These are phyloP conservation scores for Dolichomitus sp. DNA, from an alignment of 2,888 invertebrate genomes.

Conservation along the genomic window DNA sequence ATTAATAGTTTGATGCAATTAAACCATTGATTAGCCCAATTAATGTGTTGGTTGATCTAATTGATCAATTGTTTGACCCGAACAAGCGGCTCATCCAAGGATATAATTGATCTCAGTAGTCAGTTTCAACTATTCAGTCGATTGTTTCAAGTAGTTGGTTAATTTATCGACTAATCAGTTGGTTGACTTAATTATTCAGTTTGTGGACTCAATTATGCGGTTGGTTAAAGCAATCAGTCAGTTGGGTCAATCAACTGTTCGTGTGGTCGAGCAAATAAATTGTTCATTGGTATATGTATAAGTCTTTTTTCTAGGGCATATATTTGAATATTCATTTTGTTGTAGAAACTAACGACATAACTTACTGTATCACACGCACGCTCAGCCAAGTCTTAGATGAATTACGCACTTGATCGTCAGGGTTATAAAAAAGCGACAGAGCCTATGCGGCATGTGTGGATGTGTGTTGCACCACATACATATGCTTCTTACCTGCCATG, in stretches of 20 bases:
- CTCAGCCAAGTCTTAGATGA: not conserved
- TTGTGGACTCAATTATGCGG: not conserved
- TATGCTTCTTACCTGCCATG: constrained; percentile 1
- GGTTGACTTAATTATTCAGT: not conserved
- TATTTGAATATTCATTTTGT: not conserved
- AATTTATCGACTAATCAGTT: too few species aligned
- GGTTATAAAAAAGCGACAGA: constrained; percentile 1
- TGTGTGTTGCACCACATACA: constrained; percentile 6
- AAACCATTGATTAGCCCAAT: not conserved
- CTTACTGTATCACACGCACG: not conserved
- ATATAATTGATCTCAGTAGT: too few species aligned
- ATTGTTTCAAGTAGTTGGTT: too few species aligned
- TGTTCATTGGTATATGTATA: not conserved
- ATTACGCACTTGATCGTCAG: constrained; percentile 23
- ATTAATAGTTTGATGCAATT: not conserved
- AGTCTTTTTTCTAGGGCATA: not conserved
- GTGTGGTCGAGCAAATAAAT: too few species aligned
- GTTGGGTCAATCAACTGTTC: not conserved
- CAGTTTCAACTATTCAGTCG: too few species aligned
- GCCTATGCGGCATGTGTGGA: not conserved
- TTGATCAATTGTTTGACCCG: not conserved
- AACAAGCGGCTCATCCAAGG: not conserved
- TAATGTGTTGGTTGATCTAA: not conserved
- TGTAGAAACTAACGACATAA: not conserved
- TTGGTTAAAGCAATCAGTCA: not conserved